phyloP scores from a whole-genome alignment of 1,140 invertebrate genomes.

The Pseudomyrmex concolor region DNA sequence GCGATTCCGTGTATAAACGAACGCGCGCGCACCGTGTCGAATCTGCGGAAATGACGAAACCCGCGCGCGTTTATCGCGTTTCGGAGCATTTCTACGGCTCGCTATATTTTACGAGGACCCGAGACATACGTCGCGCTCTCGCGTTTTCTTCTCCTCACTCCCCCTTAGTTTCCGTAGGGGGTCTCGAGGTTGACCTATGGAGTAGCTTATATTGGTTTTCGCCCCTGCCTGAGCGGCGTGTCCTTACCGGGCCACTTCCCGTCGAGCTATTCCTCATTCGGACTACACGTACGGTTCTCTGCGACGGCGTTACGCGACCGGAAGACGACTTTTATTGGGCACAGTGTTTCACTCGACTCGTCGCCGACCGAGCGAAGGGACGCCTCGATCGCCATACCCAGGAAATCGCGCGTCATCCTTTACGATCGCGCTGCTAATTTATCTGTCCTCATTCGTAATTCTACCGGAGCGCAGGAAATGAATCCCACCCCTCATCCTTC shows the following conservation, averaged over 20 bases:
- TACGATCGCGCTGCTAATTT: slow-evolving; percentile 65
- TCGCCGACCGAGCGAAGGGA: slow-evolving; percentile 28
- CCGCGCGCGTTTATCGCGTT: slow-evolving; percentile 43
- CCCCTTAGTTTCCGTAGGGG: slow-evolving; percentile 44
- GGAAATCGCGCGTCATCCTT: slow-evolving; percentile 66
- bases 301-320: slow-evolving; percentile 60
- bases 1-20: slow-evolving; percentile 12
- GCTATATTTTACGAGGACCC: slow-evolving; percentile 49
- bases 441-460: slow-evolving; percentile 66
- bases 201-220: slow-evolving; percentile 71
- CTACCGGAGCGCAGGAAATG: slow-evolving; percentile 43
- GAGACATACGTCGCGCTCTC: slow-evolving; percentile 34
- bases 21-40: slow-evolving; percentile 1
- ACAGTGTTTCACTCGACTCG: slow-evolving; percentile 69
- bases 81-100: slow-evolving; percentile 42
- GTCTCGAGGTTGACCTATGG: slow-evolving; percentile 68
- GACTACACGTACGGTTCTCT: slow-evolving; percentile 47
- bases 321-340: slow-evolving; percentile 76
- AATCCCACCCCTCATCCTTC: slow-evolving; percentile 34
- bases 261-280: slow-evolving; percentile 68
- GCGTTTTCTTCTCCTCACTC: neutral
- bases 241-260: slow-evolving; percentile 54
- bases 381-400: slow-evolving; percentile 49
- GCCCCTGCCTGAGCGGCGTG: slow-evolving; percentile 37
- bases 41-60: slow-evolving; percentile 8